phyloP scores from a whole-genome alignment of 2,797 vertebrate genomes.

The Pantherophis alleghaniensis region DNA sequence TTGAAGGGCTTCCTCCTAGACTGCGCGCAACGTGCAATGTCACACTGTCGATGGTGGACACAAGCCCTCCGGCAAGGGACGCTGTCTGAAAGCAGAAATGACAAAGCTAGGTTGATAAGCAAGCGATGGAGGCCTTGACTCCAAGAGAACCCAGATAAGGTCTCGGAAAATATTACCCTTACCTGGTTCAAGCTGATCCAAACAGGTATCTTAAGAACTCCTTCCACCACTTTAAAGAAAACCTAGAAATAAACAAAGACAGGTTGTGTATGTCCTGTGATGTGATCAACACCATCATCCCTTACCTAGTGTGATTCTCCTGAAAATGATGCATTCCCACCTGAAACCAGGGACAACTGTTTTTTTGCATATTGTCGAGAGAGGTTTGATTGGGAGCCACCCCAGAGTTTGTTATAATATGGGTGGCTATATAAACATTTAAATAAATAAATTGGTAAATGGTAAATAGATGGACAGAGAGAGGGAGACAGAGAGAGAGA shows the following conservation, averaged over 20 bases:
- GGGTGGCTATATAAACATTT: background rate
- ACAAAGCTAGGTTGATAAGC: background rate
- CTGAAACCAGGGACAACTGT: background rate
- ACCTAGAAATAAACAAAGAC: slow-evolving; percentile 69
- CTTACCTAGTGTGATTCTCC: background rate
- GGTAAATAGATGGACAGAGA: background rate
- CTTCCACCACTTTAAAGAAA: slow-evolving; percentile 84
- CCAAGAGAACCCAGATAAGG: background rate
- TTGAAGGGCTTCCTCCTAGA: slow-evolving; percentile 63
- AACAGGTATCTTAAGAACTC: slow-evolving; percentile 77
- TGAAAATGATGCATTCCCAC: background rate
- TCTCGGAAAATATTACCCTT: slow-evolving; percentile 32
- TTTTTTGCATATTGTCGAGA: background rate
- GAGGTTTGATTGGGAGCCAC: background rate
- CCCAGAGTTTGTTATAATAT: background rate
- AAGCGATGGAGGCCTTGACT: background rate
- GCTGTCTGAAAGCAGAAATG: slow-evolving; percentile 61
- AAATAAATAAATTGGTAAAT: background rate
- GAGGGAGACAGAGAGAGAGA: background rate
- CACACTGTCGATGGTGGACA: slow-evolving; percentile 85
- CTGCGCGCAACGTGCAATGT: slow-evolving; percentile 82
- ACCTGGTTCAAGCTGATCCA: slow-evolving; percentile 68
- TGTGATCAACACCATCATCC: background rate
- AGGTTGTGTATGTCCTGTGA: background rate
- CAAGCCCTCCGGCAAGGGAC: slow-evolving; percentile 74